phyloP scores from a whole-genome alignment of 2,888 invertebrate genomes.

The Stenodera caucasica region DNA sequence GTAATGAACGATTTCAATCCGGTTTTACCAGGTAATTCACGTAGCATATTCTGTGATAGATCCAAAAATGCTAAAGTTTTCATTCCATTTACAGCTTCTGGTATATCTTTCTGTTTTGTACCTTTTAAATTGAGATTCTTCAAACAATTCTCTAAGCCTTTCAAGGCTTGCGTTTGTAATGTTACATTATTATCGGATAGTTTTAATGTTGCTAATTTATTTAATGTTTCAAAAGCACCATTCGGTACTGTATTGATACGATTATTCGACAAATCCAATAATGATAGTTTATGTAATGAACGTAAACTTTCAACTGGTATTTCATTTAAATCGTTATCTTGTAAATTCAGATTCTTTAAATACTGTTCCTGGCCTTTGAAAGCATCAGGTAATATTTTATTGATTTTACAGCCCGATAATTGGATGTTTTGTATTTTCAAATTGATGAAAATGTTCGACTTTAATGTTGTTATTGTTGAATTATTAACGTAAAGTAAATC shows the following conservation, averaged over 20 bases:
- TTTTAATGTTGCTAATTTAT: conserved; percentile 77
- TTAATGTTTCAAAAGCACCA: conserved; percentile 73
- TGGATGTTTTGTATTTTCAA: conserved; percentile 80
- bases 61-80: conserved; percentile 84
- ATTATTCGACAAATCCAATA: conserved; percentile 85
- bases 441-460: conserved; percentile 68
- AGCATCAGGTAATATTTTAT: conserved; percentile 69
- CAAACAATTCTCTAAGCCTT: conserved; percentile 77
- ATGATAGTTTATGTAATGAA: conserved; percentile 68
- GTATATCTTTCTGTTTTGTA: conserved; percentile 77
- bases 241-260: conserved; percentile 72
- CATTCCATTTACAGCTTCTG: conserved; percentile 76
- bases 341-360: conserved; percentile 81
- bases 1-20: conserved; percentile 71
- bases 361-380: conserved; percentile 82
- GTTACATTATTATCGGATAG: conserved; percentile 86
- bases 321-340: conserved; percentile 78
- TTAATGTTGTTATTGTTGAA: conserved; percentile 72
- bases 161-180: conserved; percentile 68
- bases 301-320: conserved; percentile 76
- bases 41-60: conserved; percentile 84
- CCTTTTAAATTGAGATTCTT: conserved; percentile 91
- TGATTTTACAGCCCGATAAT: conserved; percentile 80
- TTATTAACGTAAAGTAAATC: conserved; percentile 89
- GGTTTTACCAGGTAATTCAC: conserved; percentile 74